Evolutionary conservation across 2,797 vertebrate species (phyloP), one percentile per base, ranked within the genome.

Genomic region (Phylloscopus collybita): DNA sequence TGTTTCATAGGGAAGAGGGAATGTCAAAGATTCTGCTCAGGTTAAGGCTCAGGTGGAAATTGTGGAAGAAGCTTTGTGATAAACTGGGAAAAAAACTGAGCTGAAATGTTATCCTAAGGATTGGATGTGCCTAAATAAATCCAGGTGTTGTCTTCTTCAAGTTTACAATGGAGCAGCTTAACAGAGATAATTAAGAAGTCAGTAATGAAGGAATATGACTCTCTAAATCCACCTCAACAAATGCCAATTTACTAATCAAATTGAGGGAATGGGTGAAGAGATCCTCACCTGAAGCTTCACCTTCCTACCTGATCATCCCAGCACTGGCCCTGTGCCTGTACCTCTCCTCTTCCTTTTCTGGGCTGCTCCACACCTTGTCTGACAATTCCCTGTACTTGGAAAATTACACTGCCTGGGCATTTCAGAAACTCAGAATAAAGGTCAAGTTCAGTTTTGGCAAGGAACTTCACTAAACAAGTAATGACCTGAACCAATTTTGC

Each of bases 311-410:
- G 5, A 25, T 65, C 20, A 22, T 56, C 21, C 60, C 60, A 16
- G 61, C 14, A 13, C 42, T 60, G 22, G 27, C 27, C 30, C 5
- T 0, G 0, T 26, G n/a, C 47, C 67, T 67, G 4, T 13, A 6
- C 17, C 53, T 50, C 19, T 11, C 32, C 44, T 84, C 34, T 59
- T 85, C 30, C 38, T 71, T 45, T 22, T 49, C 34, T 26, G 21
- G 34, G 56, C 61, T 40, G 51, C 27, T 61, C 66, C 53, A 10
- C 8, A 1, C 21, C 17, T 19, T 16, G 6, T n/a, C 15, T 47
- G 23, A 5, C 38, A 36, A 4, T n/a, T 70, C 34, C 56, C 25
- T 60, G 54, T 21, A 11, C 84, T 44, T 75, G 11, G n/a, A 44
- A 23, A 50, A 23, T 4, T 4, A 4, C 32, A 1, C 53, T 57